A percentile compares a stretch with the other conserved stretches of the same genome.
phyloP scores from a whole-genome alignment of 2,888 invertebrate genomes.

The Thecocarcelia acutangulata region DNA sequence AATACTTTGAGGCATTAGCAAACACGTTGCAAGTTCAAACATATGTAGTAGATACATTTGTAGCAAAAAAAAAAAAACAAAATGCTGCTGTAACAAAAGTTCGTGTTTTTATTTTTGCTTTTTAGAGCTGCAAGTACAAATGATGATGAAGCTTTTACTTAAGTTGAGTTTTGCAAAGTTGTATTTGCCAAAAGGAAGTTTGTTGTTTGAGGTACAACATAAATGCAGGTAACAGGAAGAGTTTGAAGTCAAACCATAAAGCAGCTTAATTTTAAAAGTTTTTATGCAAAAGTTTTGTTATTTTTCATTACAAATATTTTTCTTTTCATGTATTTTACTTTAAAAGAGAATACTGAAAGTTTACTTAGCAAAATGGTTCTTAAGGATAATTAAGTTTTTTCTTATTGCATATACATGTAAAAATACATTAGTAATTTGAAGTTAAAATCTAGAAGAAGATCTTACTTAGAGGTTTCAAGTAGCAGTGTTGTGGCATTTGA shows the following conservation, averaged over 20 bases:
- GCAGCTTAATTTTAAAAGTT: conserved; percentile 11
- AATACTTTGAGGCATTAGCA: background rate
- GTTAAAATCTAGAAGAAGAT: too few species aligned
- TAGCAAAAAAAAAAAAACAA: too few species aligned
- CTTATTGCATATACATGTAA: too few species aligned
- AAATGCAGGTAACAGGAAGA: conserved; percentile 6
- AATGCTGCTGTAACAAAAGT: background rate
- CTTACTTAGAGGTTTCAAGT: too few species aligned
- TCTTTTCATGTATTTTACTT: background rate
- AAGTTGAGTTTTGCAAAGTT: conserved; percentile 1
- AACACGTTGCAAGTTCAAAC: too few species aligned
- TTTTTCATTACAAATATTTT: background rate
- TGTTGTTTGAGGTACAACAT: background rate
- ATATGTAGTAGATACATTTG: too few species aligned
- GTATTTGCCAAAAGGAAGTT: background rate
- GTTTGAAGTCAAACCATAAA: conserved; percentile 21
- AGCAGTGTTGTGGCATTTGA: too few species aligned
- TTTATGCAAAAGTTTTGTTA: background rate
- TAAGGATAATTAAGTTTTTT: too few species aligned
- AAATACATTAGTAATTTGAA: too few species aligned
- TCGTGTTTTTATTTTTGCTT: background rate
- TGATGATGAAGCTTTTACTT: background rate
- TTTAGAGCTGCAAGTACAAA: too few species aligned
- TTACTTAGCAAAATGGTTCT: too few species aligned
- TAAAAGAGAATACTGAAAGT: background rate